Evolutionary conservation across 2,113 vertebrate species (phyloP), one percentile per base, ranked within the genome.

Genomic region (Phrynocephalus versicolor): DNA sequence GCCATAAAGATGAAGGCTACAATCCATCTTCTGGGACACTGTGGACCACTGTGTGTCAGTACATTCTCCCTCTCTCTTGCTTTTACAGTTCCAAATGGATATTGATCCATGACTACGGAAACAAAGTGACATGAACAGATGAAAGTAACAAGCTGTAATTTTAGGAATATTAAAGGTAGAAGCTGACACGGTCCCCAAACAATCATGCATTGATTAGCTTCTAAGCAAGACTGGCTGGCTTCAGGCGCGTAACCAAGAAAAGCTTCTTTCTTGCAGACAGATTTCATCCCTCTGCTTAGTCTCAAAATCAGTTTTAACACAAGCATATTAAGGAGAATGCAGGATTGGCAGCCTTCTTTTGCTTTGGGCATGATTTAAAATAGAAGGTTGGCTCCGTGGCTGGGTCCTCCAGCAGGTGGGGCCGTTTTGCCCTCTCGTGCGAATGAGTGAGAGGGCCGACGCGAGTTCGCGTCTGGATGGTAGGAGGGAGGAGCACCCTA

Each of bases 61-160:
- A 37, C 51, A 51, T 35, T 30, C 75, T 82, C 33, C 13, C 88
- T 88, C 73, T 70, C 88, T 90, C 85, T 82, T 57, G 82, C 35
- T 62, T 92, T 84, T 87, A 74, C 37, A 84, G 91, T 92, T 92
- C 91, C 74, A 85, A 93, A 70, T 30, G 79, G 16, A 33, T 70
- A 60, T 77, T 77, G 79, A 85, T 79, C 51, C 33, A 71, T 60
- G 35, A 15, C 84, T 69, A 45, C 27, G 33, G 71, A 79, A 27
- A 71, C 35, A 70, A 70, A 70, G 33, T 70, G 51, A 39, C 84
- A 85, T 85, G 65, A 45, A 85, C n/a, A 62, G 65, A 85, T 79
- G 65, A 85, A 41, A 79, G 51, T 41, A 85, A 85, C 65, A 85
- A 35, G 37, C 33, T 41, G 81, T 84, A 75, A 75, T 84, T 71